Evolutionary conservation across 2,888 invertebrate genomes (phyloP).

Genomic region (Tinea pellionella): DNA sequence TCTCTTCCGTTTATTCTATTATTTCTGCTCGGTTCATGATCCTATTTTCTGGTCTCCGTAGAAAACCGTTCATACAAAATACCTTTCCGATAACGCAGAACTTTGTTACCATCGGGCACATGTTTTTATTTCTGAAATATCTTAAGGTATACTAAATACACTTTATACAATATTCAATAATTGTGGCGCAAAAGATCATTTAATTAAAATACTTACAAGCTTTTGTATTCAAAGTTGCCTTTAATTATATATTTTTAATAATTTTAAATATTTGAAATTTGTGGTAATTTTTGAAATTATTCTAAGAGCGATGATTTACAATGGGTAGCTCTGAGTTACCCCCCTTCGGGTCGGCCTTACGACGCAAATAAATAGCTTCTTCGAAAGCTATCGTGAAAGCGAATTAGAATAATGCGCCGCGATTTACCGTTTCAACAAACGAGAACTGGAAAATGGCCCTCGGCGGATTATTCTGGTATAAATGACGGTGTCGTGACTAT

Average conservation of each 20-base stretch:
- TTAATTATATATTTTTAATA: constrained; percentile 14
- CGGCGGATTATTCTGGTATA: constrained; percentile 62
- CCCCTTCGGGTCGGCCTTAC: constrained; percentile 41
- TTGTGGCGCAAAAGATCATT: no score
- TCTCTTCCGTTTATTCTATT: constrained; percentile 58
- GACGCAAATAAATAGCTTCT: constrained; percentile 62
- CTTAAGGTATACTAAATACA: no score
- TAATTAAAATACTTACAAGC: constrained; percentile 28
- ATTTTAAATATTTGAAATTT: not conserved
- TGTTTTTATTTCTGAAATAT: constrained; percentile 62
- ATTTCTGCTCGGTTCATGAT: constrained; percentile 43
- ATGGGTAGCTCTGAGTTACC: constrained; percentile 27
- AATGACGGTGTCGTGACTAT: constrained; percentile 54
- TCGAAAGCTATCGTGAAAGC: constrained; percentile 62
- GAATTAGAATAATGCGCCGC: constrained; percentile 67
- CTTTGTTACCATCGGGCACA: constrained; percentile 65
- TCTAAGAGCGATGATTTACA: constrained; percentile 30
- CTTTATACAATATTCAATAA: no score
- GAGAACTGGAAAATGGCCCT: constrained; percentile 55
- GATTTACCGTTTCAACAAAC: constrained; percentile 67
- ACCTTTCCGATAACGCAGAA: constrained; percentile 62
- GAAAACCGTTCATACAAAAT: constrained; percentile 65
- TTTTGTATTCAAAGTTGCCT: not conserved
- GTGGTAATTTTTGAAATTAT: not conserved
- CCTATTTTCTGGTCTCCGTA: constrained; percentile 56